Base-by-base conservation (phyloP, 1,140 invertebrate genomes). In the Melanaphis sacchari region DNA sequence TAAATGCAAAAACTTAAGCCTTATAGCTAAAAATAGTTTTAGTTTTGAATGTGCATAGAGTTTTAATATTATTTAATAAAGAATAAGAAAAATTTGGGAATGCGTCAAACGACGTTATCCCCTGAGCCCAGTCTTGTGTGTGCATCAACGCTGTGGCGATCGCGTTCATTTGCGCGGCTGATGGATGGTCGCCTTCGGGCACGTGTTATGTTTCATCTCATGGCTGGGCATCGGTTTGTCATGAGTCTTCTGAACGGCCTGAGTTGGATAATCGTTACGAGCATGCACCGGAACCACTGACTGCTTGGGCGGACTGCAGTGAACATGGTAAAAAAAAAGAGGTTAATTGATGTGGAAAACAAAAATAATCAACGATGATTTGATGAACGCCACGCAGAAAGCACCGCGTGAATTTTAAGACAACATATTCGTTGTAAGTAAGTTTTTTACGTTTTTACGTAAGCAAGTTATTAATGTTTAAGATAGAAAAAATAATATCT, bases 241-340 rank as follows among this genome's bases (percentile, higher is more conserved):
- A 96, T 98, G 95, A 95, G 96, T 97, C 94, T 97, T 96, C 95
- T 98, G 97, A 11, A 98, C 97, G 7, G 98, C 98, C 95, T 98
- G 97, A 1, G 97, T 96, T n/a, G 98, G 97, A 95, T 98, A 98
- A 95, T 98, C 98, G 31, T 97, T 97, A 95, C 98, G 97, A 54
- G 98, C 98, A 95, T 97, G 96, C 8, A 97, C 97, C 22, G 97
- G 96, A 59, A 98, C 97, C 66, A 97, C 96, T n/a, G 96, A 43
- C 1, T 97, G 96, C 95, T 98, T 98, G 40, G 97, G 96, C 15
- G 97, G 97, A 94, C 97, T 97, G 26, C 18, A 31, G 31, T 31
- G 31, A 66, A 15, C 59, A 66, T 66, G 59, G 31, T n/a, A 18
- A 66, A 66, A 66, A 66, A 66, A n/a, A 15, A 9, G 4, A 66